phyloP scores from a whole-genome alignment of 2,113 vertebrate genomes.

The Proteles cristata region DNA sequence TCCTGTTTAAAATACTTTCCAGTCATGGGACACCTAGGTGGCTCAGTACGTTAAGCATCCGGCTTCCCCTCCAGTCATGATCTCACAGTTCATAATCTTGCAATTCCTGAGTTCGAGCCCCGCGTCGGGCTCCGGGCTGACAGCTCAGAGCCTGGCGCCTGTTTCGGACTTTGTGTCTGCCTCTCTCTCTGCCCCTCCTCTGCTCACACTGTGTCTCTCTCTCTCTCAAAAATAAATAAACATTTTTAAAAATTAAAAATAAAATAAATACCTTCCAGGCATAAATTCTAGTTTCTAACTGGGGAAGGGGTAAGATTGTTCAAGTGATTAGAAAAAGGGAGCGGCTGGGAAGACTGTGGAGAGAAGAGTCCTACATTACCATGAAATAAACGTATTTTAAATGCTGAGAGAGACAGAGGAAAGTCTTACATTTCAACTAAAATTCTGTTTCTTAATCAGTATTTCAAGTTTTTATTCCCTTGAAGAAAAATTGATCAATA shows the following conservation, averaged over 20 bases:
- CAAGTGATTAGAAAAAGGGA: not conserved
- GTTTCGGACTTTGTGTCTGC: no score
- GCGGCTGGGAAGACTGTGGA: not conserved
- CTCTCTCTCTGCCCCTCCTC: no score
- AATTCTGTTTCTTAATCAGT: not conserved
- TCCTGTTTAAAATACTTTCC: not conserved
- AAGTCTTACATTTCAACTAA: not conserved
- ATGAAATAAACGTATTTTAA: not conserved
- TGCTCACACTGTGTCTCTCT: no score
- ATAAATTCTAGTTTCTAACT: conserved; percentile 14
- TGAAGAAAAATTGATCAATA: not conserved
- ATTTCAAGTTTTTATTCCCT: not conserved
- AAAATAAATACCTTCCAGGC: not conserved
- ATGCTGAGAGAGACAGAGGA: not conserved
- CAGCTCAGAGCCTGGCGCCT: no score
- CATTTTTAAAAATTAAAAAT: no score
- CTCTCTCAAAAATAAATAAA: no score
- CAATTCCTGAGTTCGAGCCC: no score
- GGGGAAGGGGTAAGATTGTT: not conserved
- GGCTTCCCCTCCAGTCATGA: no score
- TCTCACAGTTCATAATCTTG: no score
- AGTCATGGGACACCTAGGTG: not conserved
- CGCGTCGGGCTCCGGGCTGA: no score
- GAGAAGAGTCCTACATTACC: not conserved
- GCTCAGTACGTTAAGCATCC: no score